Evolutionary conservation across 2,797 vertebrate genomes (phyloP).

Genomic region (Arctocebus calabarensis): DNA sequence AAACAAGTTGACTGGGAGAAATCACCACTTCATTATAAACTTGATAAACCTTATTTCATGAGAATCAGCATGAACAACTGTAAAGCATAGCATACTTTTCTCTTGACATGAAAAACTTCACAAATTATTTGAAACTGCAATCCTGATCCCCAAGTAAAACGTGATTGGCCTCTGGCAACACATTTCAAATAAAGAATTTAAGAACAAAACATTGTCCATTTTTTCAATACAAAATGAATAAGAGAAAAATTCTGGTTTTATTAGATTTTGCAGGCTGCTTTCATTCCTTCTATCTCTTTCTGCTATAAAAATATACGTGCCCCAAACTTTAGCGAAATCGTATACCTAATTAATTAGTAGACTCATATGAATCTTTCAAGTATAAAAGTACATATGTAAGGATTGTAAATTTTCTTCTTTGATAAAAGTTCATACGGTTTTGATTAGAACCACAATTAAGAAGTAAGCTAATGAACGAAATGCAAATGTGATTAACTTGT

Average conservation of each 20-base stretch:
- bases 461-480: conserved; percentile 48
- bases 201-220: neutral
- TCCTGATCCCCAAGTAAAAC: neutral
- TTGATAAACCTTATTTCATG: neutral
- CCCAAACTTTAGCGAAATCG: neutral
- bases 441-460: conserved; percentile 69
- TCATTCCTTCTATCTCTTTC: neutral
- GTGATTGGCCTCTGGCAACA: neutral
- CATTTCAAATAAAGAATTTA: neutral
- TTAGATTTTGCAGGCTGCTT: neutral
- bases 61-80: neutral
- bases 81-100: neutral
- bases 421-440: conserved; percentile 51
- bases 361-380: conserved; percentile 30
- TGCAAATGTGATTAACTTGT: conserved; percentile 71
- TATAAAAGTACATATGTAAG: neutral
- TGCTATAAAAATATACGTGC: neutral
- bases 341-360: conserved; percentile 61
- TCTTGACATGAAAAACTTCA: neutral
- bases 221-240: neutral
- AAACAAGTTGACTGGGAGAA: neutral
- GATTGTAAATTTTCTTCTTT: conserved; percentile 49
- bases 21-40: neutral
- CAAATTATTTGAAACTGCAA: neutral
- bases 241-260: neutral